A percentile compares a stretch with the other conserved stretches of the same genome.
Evolutionary conservation across 2,888 invertebrate species (phyloP).

Genomic region (Aplocera efformata): DNA sequence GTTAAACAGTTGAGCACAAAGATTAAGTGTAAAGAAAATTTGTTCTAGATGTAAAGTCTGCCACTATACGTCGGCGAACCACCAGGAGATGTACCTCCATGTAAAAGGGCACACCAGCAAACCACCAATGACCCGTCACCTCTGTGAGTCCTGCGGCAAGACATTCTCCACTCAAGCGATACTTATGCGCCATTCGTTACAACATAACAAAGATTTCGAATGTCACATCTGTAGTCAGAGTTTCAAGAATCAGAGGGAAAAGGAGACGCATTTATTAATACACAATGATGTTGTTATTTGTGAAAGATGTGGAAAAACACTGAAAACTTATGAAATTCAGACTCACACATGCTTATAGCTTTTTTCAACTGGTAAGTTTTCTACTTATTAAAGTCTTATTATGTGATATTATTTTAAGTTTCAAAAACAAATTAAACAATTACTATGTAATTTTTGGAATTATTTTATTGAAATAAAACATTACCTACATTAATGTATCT

Average conservation of each 20-base stretch:
- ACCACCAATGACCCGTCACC: conserved; percentile 45
- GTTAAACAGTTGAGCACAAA: too few relatives aligned
- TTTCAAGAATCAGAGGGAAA: conserved; percentile 40
- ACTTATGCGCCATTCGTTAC: conserved; percentile 50
- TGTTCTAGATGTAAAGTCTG: conserved; percentile 80
- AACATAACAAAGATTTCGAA: conserved; percentile 40
- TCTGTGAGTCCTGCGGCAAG: conserved; percentile 68
- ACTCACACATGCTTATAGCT: conserved; percentile 41
- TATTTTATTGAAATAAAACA: conserved; percentile 23
- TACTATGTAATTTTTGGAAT: conserved; percentile 6
- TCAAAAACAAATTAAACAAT: too few relatives aligned
- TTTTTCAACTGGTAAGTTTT: too few relatives aligned
- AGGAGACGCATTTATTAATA: conserved; percentile 46
- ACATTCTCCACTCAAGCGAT: conserved; percentile 59
- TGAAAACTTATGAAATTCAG: conserved; percentile 44
- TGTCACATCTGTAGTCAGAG: conserved; percentile 50
- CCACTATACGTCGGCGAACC: conserved; percentile 73
- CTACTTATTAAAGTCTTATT: too few relatives aligned
- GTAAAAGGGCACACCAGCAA: conserved; percentile 72
- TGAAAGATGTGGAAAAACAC: conserved; percentile 61
- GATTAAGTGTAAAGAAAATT: too few relatives aligned
- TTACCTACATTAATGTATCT: conserved; percentile 24
- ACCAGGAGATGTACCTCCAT: conserved; percentile 80
- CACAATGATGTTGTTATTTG: conserved; percentile 59
- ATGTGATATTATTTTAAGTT: too few relatives aligned